Conservation (phyloP, 64 coral and sea anemone species). For the Pachyseris speciosa region DNA sequence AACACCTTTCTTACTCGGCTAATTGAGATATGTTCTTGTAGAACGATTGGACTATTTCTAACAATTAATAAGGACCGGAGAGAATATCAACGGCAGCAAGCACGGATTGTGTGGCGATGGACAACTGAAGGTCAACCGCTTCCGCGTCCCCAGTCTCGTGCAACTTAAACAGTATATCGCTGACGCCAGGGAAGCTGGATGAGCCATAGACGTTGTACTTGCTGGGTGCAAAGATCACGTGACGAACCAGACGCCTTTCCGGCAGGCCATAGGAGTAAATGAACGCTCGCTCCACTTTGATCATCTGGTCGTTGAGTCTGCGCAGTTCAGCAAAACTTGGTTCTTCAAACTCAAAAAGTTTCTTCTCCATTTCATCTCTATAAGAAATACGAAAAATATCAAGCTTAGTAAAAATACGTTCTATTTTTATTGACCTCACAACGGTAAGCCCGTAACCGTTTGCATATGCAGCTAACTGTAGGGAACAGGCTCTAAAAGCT, state of each 20-base stretch:
- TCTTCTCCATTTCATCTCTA: constrained; percentile 6
- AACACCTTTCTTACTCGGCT: too few relatives aligned
- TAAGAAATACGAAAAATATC: background rate
- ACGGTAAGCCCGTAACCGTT: too few relatives aligned
- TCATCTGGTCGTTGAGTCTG: constrained; percentile 79
- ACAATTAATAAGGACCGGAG: background rate
- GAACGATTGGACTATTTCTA: too few relatives aligned
- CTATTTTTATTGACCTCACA: too few relatives aligned
- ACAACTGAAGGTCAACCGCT: constrained; percentile 72
- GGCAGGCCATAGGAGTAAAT: constrained; percentile 83
- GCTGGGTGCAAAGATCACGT: constrained; percentile 77
- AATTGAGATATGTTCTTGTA: too few relatives aligned
- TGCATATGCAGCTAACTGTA: too few relatives aligned
- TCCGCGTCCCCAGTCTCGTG: constrained; percentile 35
- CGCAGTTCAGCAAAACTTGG: constrained; percentile 41
- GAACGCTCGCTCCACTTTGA: constrained; percentile 76
- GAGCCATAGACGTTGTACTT: constrained; percentile 63
- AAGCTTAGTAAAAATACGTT: background rate
- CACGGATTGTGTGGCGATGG: constrained; percentile 52
- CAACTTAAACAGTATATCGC: constrained; percentile 54
- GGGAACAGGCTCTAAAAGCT: too few relatives aligned
- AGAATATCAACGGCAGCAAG: constrained; percentile 57
- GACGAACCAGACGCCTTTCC: constrained; percentile 59
- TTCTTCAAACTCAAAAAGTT: background rate
- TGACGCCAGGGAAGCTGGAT: constrained; percentile 78